Conservation (phyloP, 2,888 invertebrate genomes). For the Vanessa cardui region DNA sequence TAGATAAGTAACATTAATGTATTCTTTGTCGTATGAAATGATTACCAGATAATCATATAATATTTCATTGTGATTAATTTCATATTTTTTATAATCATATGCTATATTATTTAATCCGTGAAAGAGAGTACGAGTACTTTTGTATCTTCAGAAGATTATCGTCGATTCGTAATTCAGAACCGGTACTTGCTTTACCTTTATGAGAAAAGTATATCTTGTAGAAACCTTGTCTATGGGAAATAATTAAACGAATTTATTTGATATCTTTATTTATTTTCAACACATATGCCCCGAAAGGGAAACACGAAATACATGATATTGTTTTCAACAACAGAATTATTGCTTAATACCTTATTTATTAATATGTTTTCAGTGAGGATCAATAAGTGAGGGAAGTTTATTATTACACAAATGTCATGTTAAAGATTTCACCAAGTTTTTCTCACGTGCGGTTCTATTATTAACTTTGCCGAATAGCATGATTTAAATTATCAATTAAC, state of each 20-base stretch:
- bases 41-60: too few species aligned
- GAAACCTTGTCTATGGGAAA: neutral
- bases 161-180: too few species aligned
- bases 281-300: slow-evolving; percentile 16
- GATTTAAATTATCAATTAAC: neutral
- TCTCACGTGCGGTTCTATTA: too few species aligned
- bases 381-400: slow-evolving; percentile 11
- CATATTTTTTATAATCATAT: too few species aligned
- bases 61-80: too few species aligned
- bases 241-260: slow-evolving; percentile 18
- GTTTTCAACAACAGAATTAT: slow-evolving; percentile 22
- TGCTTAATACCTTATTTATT: slow-evolving; percentile 16
- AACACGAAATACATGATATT: slow-evolving; percentile 26
- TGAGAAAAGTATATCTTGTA: too few species aligned
- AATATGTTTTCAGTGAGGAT: slow-evolving; percentile 15
- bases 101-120: too few species aligned
- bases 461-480: neutral
- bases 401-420: neutral
- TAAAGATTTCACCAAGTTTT: neutral
- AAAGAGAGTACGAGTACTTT: too few species aligned
- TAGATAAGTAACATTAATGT: too few species aligned
- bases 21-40: too few species aligned
- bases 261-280: slow-evolving; percentile 30
- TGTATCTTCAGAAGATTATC: too few species aligned
- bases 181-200: too few species aligned